Percentiles rank a stretch among this genome's conserved stretches.
Evolutionary conservation across 2,888 invertebrate species (phyloP).

Genomic region (Xanthia togata): DNA sequence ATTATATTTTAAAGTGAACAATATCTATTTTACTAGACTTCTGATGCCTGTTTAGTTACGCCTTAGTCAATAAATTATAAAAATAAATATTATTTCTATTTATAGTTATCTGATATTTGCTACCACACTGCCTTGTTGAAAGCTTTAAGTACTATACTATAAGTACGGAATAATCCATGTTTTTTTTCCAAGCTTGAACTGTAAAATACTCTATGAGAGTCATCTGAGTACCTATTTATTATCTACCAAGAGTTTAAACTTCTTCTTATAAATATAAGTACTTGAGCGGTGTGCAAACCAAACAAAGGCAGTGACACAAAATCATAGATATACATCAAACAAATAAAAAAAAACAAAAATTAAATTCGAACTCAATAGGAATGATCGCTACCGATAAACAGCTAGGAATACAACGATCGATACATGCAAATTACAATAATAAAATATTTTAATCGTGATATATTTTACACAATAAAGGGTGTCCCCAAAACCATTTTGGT

Average conservation of each 20-base stretch:
- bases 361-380: slow-evolving; percentile 87
- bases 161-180: slow-evolving; percentile 60
- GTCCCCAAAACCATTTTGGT: slow-evolving; percentile 80
- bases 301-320: slow-evolving; percentile 73
- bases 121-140: slow-evolving; percentile 60
- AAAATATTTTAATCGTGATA: slow-evolving; percentile 63
- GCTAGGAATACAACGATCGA: slow-evolving; percentile 77
- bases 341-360: slow-evolving; percentile 68
- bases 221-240: slow-evolving; percentile 14
- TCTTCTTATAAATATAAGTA: slow-evolving; percentile 49
- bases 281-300: slow-evolving; percentile 67
- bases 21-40: neutral
- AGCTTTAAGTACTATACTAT: slow-evolving; percentile 59
- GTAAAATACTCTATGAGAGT: slow-evolving; percentile 6
- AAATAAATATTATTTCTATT: slow-evolving; percentile 56
- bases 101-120: slow-evolving; percentile 36
- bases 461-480: slow-evolving; percentile 67
- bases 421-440: slow-evolving; percentile 77
- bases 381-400: slow-evolving; percentile 80
- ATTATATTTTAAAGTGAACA: neutral
- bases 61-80: slow-evolving; percentile 38
- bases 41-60: slow-evolving; percentile 48
- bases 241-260: slow-evolving; percentile 5
- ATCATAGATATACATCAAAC: slow-evolving; percentile 63
- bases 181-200: slow-evolving; percentile 1